phyloP scores from a whole-genome alignment of 2,797 vertebrate genomes.

The Rallus crepitans region DNA sequence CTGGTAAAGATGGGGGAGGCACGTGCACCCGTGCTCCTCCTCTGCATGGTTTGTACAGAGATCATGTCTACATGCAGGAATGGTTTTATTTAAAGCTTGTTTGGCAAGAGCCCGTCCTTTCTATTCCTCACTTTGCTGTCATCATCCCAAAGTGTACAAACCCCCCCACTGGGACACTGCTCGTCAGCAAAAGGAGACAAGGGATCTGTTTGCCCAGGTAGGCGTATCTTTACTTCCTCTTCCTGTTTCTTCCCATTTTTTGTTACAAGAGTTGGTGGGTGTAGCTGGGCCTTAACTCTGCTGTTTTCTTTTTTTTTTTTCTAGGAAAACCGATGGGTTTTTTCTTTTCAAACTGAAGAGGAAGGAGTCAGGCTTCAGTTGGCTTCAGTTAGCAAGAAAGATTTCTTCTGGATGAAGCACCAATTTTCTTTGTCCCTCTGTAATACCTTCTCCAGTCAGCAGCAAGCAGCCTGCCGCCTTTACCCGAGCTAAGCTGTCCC shows the following conservation, averaged over 20 bases:
- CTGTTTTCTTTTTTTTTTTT: neutral
- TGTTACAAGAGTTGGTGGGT: neutral
- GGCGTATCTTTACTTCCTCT: neutral
- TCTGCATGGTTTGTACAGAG: conserved; percentile 27
- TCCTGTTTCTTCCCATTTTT: neutral
- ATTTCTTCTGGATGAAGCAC: neutral
- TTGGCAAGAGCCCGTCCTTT: conserved; percentile 23
- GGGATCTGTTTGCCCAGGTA: conserved; percentile 39
- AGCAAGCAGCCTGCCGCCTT: neutral
- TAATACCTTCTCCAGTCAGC: neutral
- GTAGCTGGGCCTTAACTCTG: neutral
- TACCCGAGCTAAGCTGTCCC: neutral
- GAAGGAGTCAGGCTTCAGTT: neutral
- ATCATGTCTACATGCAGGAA: conserved; percentile 14
- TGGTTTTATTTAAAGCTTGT: conserved; percentile 17
- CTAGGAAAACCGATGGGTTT: neutral
- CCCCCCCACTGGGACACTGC: neutral
- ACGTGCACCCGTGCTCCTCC: neutral
- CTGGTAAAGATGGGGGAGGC: neutral
- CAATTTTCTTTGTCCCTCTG: neutral
- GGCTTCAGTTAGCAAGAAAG: neutral
- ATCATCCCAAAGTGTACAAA: conserved; percentile 6
- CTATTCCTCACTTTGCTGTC: neutral
- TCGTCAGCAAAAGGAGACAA: neutral
- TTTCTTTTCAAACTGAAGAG: neutral